These are phyloP conservation scores for Neosilurus hyrtlii DNA, from an alignment of 2,797 vertebrate genomes.

Conservation along the genomic window DNA sequence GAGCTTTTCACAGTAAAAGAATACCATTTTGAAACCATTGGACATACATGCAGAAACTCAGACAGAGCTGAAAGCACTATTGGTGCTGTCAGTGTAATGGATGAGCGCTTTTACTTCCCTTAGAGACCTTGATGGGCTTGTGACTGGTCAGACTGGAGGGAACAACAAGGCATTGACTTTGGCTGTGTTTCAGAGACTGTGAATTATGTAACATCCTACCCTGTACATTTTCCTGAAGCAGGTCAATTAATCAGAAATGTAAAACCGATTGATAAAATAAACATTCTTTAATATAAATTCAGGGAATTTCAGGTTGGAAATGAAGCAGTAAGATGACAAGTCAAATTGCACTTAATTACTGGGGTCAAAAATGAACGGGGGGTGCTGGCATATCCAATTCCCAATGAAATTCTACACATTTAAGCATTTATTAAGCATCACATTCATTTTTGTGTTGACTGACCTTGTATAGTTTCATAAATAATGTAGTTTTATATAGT, in stretches of 20 bases:
- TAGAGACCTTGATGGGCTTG: not conserved
- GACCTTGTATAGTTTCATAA: not conserved
- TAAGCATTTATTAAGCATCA: not conserved
- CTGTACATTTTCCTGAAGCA: conserved; percentile 11
- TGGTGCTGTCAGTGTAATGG: conserved; percentile 41
- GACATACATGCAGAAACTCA: conserved; percentile 18
- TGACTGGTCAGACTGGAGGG: conserved; percentile 13
- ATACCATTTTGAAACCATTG: conserved; percentile 7
- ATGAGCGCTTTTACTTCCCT: conserved; percentile 38
- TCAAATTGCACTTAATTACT: not conserved
- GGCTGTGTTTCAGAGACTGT: conserved; percentile 11
- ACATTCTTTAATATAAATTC: not conserved
- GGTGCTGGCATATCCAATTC: not conserved
- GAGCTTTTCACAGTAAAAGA: conserved; percentile 14
- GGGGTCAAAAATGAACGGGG: not conserved
- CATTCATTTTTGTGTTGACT: not conserved
- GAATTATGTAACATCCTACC: not conserved
- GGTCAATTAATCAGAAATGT: conserved; percentile 18
- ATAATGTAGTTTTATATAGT: too few relatives aligned
- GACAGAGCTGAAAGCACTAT: conserved; percentile 18
- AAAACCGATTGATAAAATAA: not conserved
- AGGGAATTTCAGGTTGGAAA: not conserved
- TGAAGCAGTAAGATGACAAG: not conserved
- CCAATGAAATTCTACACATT: not conserved
- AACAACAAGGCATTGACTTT: conserved; percentile 3